Evolutionary conservation across 1,140 invertebrate species (phyloP).

Genomic region (Rhyzopertha dominica): DNA sequence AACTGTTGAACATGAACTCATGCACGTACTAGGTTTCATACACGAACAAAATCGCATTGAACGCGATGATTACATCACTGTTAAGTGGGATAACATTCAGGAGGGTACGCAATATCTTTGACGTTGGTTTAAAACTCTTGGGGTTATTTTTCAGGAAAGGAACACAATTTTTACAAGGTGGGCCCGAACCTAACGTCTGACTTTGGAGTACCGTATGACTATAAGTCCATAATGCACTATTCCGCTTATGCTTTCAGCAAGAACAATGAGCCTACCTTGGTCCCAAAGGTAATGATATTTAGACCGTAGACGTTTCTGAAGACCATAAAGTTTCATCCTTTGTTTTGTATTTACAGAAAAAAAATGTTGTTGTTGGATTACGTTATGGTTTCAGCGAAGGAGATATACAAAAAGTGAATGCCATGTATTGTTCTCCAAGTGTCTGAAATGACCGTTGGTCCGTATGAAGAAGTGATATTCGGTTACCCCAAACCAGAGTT

Average conservation of each 20-base stretch:
- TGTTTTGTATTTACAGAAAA: too few relatives aligned
- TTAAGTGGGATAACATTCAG: constrained; percentile 70
- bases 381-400: too few relatives aligned
- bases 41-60: constrained; percentile 83
- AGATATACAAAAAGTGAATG: too few relatives aligned
- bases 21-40: constrained; percentile 80
- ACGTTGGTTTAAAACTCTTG: too few relatives aligned
- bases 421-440: too few relatives aligned
- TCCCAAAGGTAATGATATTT: constrained; percentile 61
- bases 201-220: constrained; percentile 70
- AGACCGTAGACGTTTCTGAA: too few relatives aligned
- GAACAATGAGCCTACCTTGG: constrained; percentile 67
- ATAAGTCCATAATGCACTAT: constrained; percentile 81
- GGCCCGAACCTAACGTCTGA: constrained; percentile 50
- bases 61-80: constrained; percentile 66
- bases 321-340: too few relatives aligned
- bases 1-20: constrained; percentile 77
- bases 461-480: too few relatives aligned
- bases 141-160: constrained; percentile 50
- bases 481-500: too few relatives aligned
- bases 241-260: constrained; percentile 69
- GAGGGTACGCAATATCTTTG: too few relatives aligned
- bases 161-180: constrained; percentile 66
- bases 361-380: too few relatives aligned
- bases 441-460: too few relatives aligned